Evolutionary conservation across 2,797 vertebrate genomes (phyloP).

Genomic region (Iguana delicatissima): DNA sequence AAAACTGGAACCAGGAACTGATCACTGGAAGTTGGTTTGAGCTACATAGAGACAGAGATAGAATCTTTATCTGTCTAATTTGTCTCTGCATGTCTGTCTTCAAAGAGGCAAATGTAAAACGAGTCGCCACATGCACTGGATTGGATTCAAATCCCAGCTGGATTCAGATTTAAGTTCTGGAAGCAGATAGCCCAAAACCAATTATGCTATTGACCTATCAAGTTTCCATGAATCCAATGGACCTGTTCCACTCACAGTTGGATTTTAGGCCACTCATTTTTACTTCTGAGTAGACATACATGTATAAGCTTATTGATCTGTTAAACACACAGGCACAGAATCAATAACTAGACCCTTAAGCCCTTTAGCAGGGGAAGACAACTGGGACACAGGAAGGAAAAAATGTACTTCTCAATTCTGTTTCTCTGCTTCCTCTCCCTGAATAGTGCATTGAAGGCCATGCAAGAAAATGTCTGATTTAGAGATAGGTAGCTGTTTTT

Average conservation of each 20-base stretch:
- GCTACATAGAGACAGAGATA: background rate
- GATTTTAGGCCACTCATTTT: too few relatives aligned
- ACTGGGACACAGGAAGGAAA: background rate
- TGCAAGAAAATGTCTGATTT: background rate
- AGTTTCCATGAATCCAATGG: too few relatives aligned
- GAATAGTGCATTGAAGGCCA: too few relatives aligned
- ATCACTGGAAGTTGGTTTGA: background rate
- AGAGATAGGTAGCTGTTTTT: background rate
- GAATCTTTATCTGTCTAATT: background rate
- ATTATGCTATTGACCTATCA: too few relatives aligned
- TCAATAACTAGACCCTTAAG: background rate
- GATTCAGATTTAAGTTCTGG: background rate
- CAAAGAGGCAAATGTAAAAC: background rate
- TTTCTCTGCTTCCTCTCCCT: background rate
- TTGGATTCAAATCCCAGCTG: background rate
- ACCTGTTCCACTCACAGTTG: too few relatives aligned
- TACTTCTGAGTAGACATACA: background rate
- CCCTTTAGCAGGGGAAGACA: background rate
- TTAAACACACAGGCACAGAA: background rate
- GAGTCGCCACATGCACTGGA: too few relatives aligned
- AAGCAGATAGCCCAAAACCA: background rate
- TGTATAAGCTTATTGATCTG: background rate
- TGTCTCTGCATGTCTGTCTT: background rate
- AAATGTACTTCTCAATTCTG: background rate
- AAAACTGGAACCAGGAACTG: background rate